Base-by-base conservation (phyloP, 2,113 vertebrate genomes). In the Rana temporaria region DNA sequence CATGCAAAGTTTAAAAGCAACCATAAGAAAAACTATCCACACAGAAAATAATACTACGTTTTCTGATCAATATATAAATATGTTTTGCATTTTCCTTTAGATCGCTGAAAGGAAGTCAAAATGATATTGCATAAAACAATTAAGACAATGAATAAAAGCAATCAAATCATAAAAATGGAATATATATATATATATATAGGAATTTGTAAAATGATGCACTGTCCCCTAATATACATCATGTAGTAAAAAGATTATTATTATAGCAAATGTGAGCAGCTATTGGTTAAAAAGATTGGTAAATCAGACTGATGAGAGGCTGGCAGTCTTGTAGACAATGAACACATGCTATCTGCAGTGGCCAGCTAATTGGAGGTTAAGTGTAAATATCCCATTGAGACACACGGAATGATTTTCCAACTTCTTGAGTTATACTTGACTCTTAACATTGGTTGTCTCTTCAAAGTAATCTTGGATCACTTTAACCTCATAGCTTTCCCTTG, bases 151-250 rank as follows among this genome's bases (percentile, higher is more conserved):
- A 67, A 74, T 57, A 38, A 82, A 82, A 71, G 22, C 53, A 34
- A 42, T 26, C 76, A 91, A 91, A 57, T 71, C 67, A 52, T 75
- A 83, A 89, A 91, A 88, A 86, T 69, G 88, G 77, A 91, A 92
- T 92, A 91, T 90, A 48, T 81, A 92, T 92, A 91, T 90, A 48
- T 81, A 87, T 86, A 88, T 86, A 88, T 86, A 90, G 89, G 85
- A 85, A 89, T 86, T 86, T 84, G 90, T 87, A 66, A 93, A 91
- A 89, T 89, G 90, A 90, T 82, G 90, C 92, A 65, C 86, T 92
- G 91, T 85, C 26, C 91, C 90, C 84, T 88, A 87, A 87, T 87
- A 90, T 78, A 91, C 90, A 89, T 85, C 85, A 83, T 80, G 85
- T 88, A 87, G 86, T 88, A 86, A 86, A 48, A 48, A 48, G 42